These are phyloP conservation scores for Urosaurus nigricauda DNA, from an alignment of 2,797 vertebrate species.

Conservation along the genomic window DNA sequence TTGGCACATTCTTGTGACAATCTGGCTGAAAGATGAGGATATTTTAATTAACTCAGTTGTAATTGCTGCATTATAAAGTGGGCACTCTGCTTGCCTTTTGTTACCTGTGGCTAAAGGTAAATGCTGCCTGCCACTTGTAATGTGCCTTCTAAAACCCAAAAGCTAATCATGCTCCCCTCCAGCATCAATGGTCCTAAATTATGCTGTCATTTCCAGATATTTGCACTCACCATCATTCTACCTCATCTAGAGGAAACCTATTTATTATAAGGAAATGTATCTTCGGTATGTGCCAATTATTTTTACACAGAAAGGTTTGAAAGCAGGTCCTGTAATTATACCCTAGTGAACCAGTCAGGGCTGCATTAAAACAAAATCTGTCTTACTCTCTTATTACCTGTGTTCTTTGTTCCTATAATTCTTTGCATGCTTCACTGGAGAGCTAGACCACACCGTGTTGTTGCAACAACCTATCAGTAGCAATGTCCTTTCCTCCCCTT, in stretches of 20 bases:
- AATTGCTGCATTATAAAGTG: conserved; percentile 54
- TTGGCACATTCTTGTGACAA: conserved; percentile 21
- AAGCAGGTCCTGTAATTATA: conserved; percentile 70
- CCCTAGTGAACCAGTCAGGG: conserved; percentile 62
- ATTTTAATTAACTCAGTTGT: conserved; percentile 67
- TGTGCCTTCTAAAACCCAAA: conserved; percentile 58
- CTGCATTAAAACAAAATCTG: conserved; percentile 58
- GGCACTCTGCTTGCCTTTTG: conserved; percentile 60
- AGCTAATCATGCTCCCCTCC: conserved; percentile 61
- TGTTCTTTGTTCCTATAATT: conserved; percentile 71
- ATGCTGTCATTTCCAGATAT: conserved; percentile 60
- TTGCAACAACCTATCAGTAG: conserved; percentile 44
- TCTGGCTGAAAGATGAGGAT: conserved; percentile 41
- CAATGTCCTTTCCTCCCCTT: conserved; percentile 40
- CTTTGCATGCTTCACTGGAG: conserved; percentile 56
- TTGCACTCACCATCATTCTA: conserved; percentile 54
- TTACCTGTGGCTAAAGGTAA: conserved; percentile 42
- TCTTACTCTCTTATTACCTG: conserved; percentile 67
- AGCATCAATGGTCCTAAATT: conserved; percentile 60
- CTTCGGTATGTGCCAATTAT: conserved; percentile 71
- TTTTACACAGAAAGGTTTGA: conserved; percentile 73
- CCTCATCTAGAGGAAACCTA: conserved; percentile 51
- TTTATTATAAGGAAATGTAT: conserved; percentile 70
- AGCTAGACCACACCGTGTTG: conserved; percentile 33
- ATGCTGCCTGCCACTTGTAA: conserved; percentile 34